phyloP scores from a whole-genome alignment of 2,888 invertebrate species.

The Odontothrips loti region DNA sequence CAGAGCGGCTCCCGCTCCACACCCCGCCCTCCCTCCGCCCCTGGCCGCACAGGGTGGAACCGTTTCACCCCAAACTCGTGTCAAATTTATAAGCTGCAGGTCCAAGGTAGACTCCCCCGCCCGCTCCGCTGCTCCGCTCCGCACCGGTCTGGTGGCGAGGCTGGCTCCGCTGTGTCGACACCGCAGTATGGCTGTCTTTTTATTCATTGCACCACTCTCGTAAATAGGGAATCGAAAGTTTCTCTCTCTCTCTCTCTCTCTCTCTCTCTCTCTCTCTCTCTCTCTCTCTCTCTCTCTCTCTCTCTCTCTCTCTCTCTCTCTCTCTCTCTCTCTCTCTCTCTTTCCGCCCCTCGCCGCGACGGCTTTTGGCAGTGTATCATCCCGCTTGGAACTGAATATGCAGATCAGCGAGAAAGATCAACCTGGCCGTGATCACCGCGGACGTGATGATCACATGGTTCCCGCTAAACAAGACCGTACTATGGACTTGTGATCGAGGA shows the following conservation, averaged over 20 bases:
- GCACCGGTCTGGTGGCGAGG: background rate
- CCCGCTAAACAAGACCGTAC: no score
- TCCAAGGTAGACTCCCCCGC: background rate
- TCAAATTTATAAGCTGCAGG: slow-evolving; percentile 26
- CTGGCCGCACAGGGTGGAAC: background rate
- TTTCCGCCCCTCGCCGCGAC: no score
- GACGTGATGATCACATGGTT: no score
- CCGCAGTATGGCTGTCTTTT: background rate
- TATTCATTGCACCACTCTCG: no score
- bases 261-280: background rate
- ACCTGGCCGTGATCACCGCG: no score
- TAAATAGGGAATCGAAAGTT: no score
- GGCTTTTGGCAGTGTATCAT: no score
- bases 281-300: no score
- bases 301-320: background rate
- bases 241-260: background rate
- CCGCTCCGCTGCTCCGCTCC: background rate
- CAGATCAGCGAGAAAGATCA: no score
- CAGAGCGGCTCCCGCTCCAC: background rate
- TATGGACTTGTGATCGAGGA: no score
- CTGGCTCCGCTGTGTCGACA: background rate
- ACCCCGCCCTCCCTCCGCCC: background rate
- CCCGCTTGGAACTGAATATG: no score
- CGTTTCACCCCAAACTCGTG: slow-evolving; percentile 16
- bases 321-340: background rate